phyloP scores from a whole-genome alignment of 2,113 vertebrate genomes.

The Macquaria australasica region DNA sequence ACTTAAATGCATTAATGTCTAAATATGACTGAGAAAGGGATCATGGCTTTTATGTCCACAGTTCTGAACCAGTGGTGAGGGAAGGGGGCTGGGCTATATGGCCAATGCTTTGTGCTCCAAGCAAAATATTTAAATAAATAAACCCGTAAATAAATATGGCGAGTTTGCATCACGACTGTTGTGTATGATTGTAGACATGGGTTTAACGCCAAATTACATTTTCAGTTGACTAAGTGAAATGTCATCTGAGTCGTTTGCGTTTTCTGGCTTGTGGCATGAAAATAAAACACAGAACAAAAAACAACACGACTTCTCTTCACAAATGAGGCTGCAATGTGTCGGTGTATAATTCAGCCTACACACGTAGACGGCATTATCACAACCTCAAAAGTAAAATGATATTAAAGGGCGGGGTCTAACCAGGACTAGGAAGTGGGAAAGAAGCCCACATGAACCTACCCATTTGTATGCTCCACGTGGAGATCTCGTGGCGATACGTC shows the following conservation, averaged over 20 bases:
- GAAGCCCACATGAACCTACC: background rate
- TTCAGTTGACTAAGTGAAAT: background rate
- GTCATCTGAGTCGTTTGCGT: background rate
- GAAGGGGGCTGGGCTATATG: background rate
- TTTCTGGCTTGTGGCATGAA: background rate
- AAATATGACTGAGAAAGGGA: background rate
- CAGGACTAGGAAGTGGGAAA: constrained; percentile 59
- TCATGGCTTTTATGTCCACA: background rate
- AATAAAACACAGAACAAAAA: background rate
- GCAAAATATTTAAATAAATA: background rate
- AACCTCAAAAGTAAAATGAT: background rate
- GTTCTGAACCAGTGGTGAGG: no score
- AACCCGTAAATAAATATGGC: background rate
- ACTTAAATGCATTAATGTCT: background rate
- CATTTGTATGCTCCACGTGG: constrained; percentile 48
- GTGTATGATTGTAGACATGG: background rate
- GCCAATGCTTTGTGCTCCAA: background rate
- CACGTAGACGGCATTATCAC: background rate
- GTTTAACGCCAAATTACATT: background rate
- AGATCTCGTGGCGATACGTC: constrained; percentile 38
- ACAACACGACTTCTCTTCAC: background rate
- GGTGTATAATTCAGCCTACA: background rate
- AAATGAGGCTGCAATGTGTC: fast-evolving
- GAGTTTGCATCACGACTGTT: background rate
- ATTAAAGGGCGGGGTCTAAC: constrained; percentile 43